Base-by-base conservation (phyloP, 2,888 invertebrate genomes). In the Drosophila mettleri region DNA sequence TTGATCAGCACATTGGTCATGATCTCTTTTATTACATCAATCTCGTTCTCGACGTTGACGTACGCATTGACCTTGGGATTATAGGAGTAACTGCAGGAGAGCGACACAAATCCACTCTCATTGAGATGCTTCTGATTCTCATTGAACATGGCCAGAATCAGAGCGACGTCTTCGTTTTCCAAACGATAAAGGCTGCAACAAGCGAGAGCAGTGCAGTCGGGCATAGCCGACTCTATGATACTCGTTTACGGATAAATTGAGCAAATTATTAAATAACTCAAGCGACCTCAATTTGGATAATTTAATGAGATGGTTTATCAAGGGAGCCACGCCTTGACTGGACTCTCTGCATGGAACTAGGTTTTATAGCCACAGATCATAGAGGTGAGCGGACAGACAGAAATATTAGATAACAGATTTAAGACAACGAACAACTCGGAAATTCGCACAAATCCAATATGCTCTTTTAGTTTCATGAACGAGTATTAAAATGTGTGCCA, bases 1-100 rank as follows among this genome's bases (percentile, higher is more conserved):
- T 90, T 81, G 0, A 62, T 16, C 29, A 91, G 64, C 0, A 84
- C 88, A 38, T 90, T 85, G 0, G 43, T 10, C 33, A 91, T 76
- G 1, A 87, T 80, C 0, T 68, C 45, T 3, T 59, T 57, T 3
- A 91, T 53, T 0, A 76, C 64, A 0, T 29, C 5, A 0, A 78
- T 1, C 29, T 86, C 82, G 16, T 73, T 55, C 4, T 79, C 63
- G 1, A 51, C 3, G 1, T 71, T 9, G 0, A 18, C 52, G 12
- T 24, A 29, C 10, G 52, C 24, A 18, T 87, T 68, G 5, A 72
- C 43, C 27, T 67, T 76, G 7, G 78, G 62, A 9, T 18, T 31
- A 52, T 58, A 69, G 10, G 66, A 69, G 3, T 66, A 59, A 12
- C 87, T 78, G 12, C 62, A 22, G 22, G 31, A 33, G 14, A 6